phyloP scores from a whole-genome alignment of 2,113 vertebrate species.

The Entomyzon cyanotis region DNA sequence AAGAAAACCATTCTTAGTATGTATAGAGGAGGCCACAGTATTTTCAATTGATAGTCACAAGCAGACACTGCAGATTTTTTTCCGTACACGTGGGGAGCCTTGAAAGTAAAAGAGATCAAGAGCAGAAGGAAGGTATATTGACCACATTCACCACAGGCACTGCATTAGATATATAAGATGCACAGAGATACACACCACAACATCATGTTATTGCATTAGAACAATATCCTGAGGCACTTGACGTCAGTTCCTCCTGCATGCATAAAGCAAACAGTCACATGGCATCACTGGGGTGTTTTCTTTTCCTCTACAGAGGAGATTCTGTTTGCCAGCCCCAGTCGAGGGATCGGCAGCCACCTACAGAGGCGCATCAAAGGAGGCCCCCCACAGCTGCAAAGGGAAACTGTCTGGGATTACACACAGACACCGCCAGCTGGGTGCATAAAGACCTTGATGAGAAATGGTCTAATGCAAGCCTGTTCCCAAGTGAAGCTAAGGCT shows the following conservation, averaged over 20 bases:
- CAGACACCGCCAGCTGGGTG: constrained; percentile 36
- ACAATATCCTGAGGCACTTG: constrained; percentile 19
- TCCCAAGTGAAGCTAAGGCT: background rate
- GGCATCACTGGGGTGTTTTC: constrained; percentile 15
- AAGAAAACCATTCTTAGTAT: background rate
- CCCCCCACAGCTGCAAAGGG: constrained; percentile 55
- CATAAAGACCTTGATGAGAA: constrained; percentile 46
- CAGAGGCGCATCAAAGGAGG: constrained; percentile 57
- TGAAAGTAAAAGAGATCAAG: background rate
- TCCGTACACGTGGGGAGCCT: accelerated
- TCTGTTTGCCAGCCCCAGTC: constrained; percentile 12
- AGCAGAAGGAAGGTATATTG: background rate
- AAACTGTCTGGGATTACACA: constrained; percentile 59
- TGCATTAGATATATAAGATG: background rate
- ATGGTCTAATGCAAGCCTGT: background rate
- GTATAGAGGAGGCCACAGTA: background rate
- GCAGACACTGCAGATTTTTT: background rate
- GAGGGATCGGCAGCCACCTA: constrained; percentile 40
- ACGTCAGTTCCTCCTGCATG: constrained; percentile 49
- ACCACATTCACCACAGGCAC: background rate
- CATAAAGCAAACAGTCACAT: constrained; percentile 29
- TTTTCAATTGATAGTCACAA: background rate
- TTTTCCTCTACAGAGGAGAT: constrained; percentile 31
- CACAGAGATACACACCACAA: background rate
- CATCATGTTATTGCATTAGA: background rate